Evolutionary conservation across 2,888 invertebrate genomes (phyloP).

Genomic region (Lapara coniferarum): DNA sequence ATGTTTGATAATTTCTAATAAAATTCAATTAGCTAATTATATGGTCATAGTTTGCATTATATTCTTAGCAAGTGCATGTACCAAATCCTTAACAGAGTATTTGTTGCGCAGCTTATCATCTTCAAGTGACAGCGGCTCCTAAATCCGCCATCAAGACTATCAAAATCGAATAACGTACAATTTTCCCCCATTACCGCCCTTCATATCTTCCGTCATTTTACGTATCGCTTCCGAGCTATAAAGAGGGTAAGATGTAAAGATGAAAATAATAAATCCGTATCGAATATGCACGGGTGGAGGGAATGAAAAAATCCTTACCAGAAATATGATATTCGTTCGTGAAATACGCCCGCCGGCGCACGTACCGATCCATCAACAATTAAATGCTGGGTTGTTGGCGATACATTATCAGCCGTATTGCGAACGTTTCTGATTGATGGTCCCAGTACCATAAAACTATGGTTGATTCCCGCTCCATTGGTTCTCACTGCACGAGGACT

Average conservation of each 20-base stretch:
- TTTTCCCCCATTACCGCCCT: slow-evolving; percentile 82
- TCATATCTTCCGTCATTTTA: slow-evolving; percentile 81
- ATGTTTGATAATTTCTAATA: no score
- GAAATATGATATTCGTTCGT: slow-evolving; percentile 63
- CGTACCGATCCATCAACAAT: slow-evolving; percentile 78
- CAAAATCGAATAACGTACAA: slow-evolving; percentile 83
- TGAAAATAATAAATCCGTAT: slow-evolving; percentile 82
- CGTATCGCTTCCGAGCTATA: slow-evolving; percentile 80
- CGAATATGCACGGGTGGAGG: slow-evolving; percentile 74
- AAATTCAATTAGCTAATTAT: not conserved
- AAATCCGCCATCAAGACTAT: slow-evolving; percentile 79
- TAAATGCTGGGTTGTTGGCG: slow-evolving; percentile 76
- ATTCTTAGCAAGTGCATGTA: not conserved
- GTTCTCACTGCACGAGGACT: slow-evolving; percentile 58
- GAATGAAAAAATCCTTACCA: slow-evolving; percentile 61
- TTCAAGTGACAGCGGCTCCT: slow-evolving; percentile 68
- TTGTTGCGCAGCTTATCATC: slow-evolving; percentile 46
- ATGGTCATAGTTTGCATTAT: no score
- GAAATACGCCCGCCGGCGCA: slow-evolving; percentile 62
- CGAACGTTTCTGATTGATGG: slow-evolving; percentile 76
- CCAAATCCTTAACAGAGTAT: slow-evolving; percentile 44
- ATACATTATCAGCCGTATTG: slow-evolving; percentile 75
- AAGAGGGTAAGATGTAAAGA: slow-evolving; percentile 77
- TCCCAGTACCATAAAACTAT: slow-evolving; percentile 62
- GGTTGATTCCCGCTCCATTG: slow-evolving; percentile 57